A percentile compares a stretch with the other conserved stretches of the same genome.
phyloP scores from a whole-genome alignment of 2,797 vertebrate genomes.

The Gephyroberyx darwinii region DNA sequence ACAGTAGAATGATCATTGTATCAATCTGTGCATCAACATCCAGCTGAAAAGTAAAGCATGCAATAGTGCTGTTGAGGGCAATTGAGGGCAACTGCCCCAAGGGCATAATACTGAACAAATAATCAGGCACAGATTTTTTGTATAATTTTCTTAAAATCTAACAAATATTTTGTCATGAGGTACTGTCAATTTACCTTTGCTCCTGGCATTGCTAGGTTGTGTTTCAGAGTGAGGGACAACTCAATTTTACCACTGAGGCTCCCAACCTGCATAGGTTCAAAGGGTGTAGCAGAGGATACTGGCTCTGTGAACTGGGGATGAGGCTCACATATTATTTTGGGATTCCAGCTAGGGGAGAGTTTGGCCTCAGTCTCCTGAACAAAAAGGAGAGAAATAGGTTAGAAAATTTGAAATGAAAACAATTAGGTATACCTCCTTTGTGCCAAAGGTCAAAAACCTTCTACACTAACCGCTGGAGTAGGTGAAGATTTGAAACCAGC shows the following conservation, averaged over 20 bases:
- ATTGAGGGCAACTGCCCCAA: not conserved
- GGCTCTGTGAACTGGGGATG: slow-evolving; percentile 95
- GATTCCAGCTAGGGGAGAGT: slow-evolving; percentile 98
- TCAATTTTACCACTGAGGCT: slow-evolving; percentile 89
- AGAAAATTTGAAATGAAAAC: slow-evolving; percentile 18
- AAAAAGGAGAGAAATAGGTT: slow-evolving; percentile 15
- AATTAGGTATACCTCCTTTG: not conserved
- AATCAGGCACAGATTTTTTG: rapidly evolving
- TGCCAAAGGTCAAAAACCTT: not conserved
- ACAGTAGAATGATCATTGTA: slow-evolving; percentile 90
- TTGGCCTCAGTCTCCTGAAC: slow-evolving; percentile 94
- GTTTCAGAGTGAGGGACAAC: slow-evolving; percentile 93
- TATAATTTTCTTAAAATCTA: not conserved
- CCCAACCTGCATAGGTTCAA: slow-evolving; percentile 93
- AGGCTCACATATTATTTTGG: slow-evolving; percentile 96
- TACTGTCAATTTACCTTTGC: slow-evolving; percentile 86
- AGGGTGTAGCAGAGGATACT: slow-evolving; percentile 86
- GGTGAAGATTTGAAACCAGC: slow-evolving; percentile 89
- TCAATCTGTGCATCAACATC: slow-evolving; percentile 94
- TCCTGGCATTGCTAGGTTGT: slow-evolving; percentile 94
- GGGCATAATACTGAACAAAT: not conserved
- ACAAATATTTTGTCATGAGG: not conserved
- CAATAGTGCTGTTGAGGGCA: slow-evolving; percentile 4
- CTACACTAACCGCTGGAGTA: slow-evolving; percentile 85
- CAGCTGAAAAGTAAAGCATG: slow-evolving; percentile 81